phyloP scores from a whole-genome alignment of 1,140 invertebrate species.

The Cataglyphis hispanica region DNA sequence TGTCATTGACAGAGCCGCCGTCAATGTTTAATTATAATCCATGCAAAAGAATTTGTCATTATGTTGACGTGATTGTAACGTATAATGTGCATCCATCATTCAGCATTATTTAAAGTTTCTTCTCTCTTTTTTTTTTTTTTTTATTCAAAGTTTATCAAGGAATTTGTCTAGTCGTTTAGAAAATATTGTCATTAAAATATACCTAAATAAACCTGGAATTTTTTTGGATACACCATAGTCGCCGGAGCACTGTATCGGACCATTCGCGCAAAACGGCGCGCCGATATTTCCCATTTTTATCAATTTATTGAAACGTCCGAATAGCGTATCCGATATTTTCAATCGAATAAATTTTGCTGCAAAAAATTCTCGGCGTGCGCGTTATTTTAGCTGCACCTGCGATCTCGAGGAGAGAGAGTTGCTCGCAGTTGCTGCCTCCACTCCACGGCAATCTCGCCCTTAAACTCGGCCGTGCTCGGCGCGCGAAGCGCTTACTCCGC shows the following conservation, averaged over 20 bases:
- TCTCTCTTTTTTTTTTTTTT: too few relatives aligned
- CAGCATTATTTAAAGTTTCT: too few relatives aligned
- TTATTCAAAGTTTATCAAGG: too few relatives aligned
- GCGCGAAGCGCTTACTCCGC: conserved; percentile 62
- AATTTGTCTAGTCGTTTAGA: not conserved
- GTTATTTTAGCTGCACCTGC: conserved; percentile 52
- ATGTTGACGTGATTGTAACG: too few relatives aligned
- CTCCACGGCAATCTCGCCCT: conserved; percentile 46
- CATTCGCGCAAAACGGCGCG: conserved; percentile 13
- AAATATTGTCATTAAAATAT: conserved; percentile 18
- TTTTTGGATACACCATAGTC: not conserved
- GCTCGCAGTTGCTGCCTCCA: conserved; percentile 13
- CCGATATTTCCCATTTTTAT: conserved; percentile 34
- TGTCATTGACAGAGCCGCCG: too few relatives aligned
- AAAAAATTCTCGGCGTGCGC: conserved; percentile 41
- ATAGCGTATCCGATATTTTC: conserved; percentile 50
- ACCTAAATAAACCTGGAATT: not conserved
- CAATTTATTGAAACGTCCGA: conserved; percentile 48
- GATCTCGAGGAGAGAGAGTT: conserved; percentile 45
- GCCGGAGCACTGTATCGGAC: conserved; percentile 7
- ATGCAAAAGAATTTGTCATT: too few relatives aligned
- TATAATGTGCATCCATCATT: too few relatives aligned
- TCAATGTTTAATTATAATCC: too few relatives aligned
- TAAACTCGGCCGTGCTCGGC: conserved; percentile 34
- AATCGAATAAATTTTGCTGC: conserved; percentile 52